phyloP scores from a whole-genome alignment of 2,888 invertebrate species.

The Hartigia nigra region DNA sequence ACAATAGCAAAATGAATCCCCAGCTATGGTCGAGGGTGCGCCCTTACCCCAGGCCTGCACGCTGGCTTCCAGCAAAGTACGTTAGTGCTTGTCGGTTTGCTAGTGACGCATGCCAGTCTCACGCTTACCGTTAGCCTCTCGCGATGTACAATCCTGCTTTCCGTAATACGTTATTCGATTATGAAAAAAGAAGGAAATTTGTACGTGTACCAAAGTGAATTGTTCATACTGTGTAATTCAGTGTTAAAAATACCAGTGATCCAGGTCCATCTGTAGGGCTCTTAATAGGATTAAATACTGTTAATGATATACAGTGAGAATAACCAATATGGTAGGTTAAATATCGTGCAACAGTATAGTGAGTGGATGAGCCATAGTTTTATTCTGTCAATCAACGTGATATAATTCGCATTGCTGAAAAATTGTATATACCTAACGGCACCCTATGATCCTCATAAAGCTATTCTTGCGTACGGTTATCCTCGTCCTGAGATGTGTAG shows the following conservation, averaged over 20 bases:
- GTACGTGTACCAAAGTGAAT: background rate
- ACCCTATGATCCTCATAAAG: background rate
- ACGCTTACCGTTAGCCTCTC: background rate
- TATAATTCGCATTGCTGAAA: background rate
- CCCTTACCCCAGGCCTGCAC: constrained; percentile 31
- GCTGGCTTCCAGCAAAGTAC: constrained; percentile 38
- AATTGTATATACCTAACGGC: background rate
- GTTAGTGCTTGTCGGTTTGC: constrained; percentile 45
- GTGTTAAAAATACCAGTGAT: background rate
- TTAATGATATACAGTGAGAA: background rate
- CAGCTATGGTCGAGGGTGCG: constrained; percentile 31
- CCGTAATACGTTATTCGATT: background rate
- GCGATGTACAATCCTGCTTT: background rate
- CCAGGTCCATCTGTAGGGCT: background rate
- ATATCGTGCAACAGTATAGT: background rate
- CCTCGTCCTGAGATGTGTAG: background rate
- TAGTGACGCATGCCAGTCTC: background rate
- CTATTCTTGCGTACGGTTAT: background rate
- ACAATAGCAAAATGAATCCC: constrained; percentile 45
- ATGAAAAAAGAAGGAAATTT: background rate
- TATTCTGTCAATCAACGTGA: background rate
- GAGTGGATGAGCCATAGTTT: background rate
- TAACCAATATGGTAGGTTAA: background rate
- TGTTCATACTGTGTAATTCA: background rate
- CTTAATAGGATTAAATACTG: background rate